These are phyloP conservation scores for Sicus ferrugineus DNA, from an alignment of 2,888 invertebrate genomes.

Conservation along the genomic window DNA sequence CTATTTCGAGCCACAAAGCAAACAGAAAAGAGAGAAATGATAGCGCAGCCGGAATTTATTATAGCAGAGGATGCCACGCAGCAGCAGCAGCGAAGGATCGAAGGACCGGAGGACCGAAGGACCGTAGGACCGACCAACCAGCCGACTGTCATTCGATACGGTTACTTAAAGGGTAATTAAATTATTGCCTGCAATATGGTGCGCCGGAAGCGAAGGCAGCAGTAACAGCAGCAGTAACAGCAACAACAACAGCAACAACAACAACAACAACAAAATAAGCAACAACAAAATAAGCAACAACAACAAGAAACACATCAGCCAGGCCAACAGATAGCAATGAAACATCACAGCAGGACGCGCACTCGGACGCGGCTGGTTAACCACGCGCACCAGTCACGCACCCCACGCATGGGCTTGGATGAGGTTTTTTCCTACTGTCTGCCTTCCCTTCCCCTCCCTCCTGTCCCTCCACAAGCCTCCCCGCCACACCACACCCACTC, in stretches of 20 bases:
- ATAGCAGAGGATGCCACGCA: neutral
- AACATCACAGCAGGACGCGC: constrained; percentile 7
- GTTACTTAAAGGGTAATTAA: constrained; percentile 63
- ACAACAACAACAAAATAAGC: neutral
- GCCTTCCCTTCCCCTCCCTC: neutral
- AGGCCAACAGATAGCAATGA: neutral
- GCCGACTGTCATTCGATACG: constrained; percentile 56
- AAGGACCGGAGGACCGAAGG: neutral
- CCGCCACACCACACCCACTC: neutral
- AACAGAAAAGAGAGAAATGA: neutral
- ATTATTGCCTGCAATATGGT: constrained; percentile 46
- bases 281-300: neutral
- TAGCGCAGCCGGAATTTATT: neutral
- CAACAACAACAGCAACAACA: neutral
- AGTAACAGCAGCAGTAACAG: constrained; percentile 19
- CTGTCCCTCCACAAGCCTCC: neutral
- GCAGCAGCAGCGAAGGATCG: neutral
- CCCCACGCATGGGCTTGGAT: neutral
- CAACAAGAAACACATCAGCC: too few relatives aligned
- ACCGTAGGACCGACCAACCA: constrained; percentile 3
- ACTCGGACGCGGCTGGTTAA: constrained; percentile 6
- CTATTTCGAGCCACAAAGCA: neutral
- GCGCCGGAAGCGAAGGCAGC: constrained; percentile 36
- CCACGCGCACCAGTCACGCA: too few relatives aligned
- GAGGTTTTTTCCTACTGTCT: neutral